Evolutionary conservation across 2,888 invertebrate species (phyloP), one percentile per base, ranked within the genome.

Genomic region (Apamea crenata): DNA sequence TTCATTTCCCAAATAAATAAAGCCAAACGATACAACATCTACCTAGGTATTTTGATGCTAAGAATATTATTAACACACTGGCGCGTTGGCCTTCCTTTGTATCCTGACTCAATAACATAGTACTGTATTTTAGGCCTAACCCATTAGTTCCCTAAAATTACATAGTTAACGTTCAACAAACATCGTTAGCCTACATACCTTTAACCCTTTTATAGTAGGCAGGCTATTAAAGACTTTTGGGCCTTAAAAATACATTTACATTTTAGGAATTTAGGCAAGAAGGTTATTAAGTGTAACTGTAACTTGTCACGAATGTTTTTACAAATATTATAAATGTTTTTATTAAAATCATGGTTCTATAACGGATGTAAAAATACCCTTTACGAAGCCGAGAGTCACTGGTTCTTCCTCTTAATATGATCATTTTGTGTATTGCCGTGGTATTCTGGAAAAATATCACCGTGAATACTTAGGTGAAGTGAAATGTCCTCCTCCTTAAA

Each of bases 161-260:
- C 85, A 84, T 63, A 81, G 71, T 75, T 81, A 77, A 78, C 32
- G 36, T 77, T 50, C 16, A 25, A 68, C 50, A 73, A 78, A 81
- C 77, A 84, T 84, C 70, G 84, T 84, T 81, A 77, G 68, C 74
- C 72, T 3, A 84, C 68, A 84, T 84, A 56, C 77, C 70, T 47
- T 63, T 80, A 47, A 68, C 72, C 72, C 63, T 77, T 84, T 74
- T 69, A 84, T 47, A 40, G 47, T 53, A 12, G 21, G 5, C 36
- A 32, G 56, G 74, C 59, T 74, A 61, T 68, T 25, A 72, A 66
- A 63, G 32, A 16, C 29, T 67, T 53, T 53, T 25, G 16, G 36
- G 6, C n/a, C 32, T 66, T 72, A 75, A 73, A 83, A 74, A 80
- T 83, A 80, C 70, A 70, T 18, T 16, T 47, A 25, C 21, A 63